These are phyloP conservation scores for Tridacna gigas DNA, from an alignment of 2,888 invertebrate species.

Conservation along the genomic window DNA sequence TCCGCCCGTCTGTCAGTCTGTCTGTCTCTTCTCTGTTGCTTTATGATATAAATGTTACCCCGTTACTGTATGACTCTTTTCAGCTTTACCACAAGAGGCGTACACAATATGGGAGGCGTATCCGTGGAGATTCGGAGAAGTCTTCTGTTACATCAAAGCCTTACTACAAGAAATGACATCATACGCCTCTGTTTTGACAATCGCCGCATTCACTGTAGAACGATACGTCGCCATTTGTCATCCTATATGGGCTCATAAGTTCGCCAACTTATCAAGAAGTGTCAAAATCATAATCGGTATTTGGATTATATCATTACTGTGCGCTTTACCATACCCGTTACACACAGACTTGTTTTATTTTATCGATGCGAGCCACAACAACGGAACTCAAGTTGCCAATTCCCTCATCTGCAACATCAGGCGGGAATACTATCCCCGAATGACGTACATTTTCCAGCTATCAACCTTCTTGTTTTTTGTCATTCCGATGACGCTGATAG, in stretches of 20 bases:
- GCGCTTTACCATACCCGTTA: constrained; percentile 87
- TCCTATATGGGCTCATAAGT: constrained; percentile 92
- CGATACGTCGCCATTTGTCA: constrained; percentile 95
- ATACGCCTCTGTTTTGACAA: constrained; percentile 95
- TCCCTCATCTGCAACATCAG: constrained; percentile 80
- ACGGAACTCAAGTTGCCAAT: constrained; percentile 66
- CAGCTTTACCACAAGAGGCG: constrained; percentile 85
- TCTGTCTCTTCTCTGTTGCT: no score
- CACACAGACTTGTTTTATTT: constrained; percentile 78
- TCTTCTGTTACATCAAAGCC: constrained; percentile 85
- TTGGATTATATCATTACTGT: constrained; percentile 92
- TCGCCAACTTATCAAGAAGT: constrained; percentile 93
- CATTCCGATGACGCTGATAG: constrained; percentile 90
- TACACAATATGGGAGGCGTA: constrained; percentile 86
- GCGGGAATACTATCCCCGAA: constrained; percentile 65
- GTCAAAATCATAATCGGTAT: constrained; percentile 93
- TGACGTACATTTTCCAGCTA: constrained; percentile 88
- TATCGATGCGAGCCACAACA: constrained; percentile 52
- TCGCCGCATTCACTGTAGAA: constrained; percentile 96
- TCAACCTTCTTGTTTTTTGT: constrained; percentile 94
- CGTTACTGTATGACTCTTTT: constrained; percentile 43
- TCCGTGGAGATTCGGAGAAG: constrained; percentile 85
- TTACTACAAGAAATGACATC: constrained; percentile 88
- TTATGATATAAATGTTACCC: neutral
- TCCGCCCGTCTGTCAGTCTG: constrained; percentile 37